Base-by-base conservation (phyloP, 2,797 vertebrate species). In the Eutrigla gurnardus region DNA sequence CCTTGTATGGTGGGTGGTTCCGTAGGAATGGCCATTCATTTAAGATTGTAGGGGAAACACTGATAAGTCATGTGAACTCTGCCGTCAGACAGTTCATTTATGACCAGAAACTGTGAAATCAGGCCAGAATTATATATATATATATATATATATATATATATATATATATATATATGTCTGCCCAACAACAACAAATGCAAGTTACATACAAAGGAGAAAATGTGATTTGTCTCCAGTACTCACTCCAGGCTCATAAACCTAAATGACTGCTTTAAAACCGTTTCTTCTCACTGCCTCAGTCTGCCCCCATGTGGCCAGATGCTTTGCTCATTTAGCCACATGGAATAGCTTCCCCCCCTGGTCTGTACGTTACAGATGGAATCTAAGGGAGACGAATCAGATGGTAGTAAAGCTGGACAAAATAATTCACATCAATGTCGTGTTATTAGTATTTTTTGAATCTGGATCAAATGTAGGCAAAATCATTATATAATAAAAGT, bases 251-350 rank as follows among this genome's bases (percentile, higher is more conserved):
- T 36, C 3, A 42, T 14, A 9, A 72, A 64, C 14, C 39, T 50
- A 14, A 62, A 37, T 57, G 15, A 11, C 53, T 13, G 17, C 14
- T 50, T 60, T 65, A 5, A 25, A 35, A 9, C 25, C 10, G 46
- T 36, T 55, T 50, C 55, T 12, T 17, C 53, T 53, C 6, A 11
- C 55, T 86, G 72, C 42, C 33, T 66, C 45, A 73, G 35, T 25
- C 73, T 89, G 88, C 90, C 90, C 82, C 63, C 89, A 0, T 83
- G 82, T 86, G 91, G 82, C 46, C 58, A 59, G 4, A 85, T n/a
- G 33, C 33, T 36, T 40, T 12, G 1, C 39, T 49, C 32, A 42
- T 59, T 52, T 5, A 35, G 39, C 47, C 37, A n/a, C 10, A 49
- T 14, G 3, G 32, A 72, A 8, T 7, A 0, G 4, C 1, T 46